These are phyloP conservation scores for Colletes latitarsis DNA, from an alignment of 1,140 invertebrate species.

Conservation along the genomic window DNA sequence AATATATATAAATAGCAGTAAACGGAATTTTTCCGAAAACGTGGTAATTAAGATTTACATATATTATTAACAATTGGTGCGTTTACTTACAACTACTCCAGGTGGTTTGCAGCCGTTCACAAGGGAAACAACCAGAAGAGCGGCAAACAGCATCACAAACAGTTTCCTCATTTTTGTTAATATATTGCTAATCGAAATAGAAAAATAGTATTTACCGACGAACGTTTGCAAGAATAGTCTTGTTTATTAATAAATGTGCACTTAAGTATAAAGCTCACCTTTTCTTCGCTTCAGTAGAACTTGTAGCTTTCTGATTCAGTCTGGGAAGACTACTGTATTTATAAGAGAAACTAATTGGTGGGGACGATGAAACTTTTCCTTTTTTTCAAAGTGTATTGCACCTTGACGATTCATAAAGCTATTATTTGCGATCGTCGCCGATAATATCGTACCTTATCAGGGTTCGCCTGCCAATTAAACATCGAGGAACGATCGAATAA, in stretches of 20 bases:
- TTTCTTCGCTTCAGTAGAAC: neutral
- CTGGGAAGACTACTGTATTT: constrained; percentile 22
- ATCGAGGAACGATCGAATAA: constrained; percentile 6
- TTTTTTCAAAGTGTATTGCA: neutral
- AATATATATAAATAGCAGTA: too few species aligned
- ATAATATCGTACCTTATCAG: constrained; percentile 53
- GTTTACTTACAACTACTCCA: constrained; percentile 45
- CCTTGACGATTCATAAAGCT: constrained; percentile 11
- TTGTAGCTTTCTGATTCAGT: neutral
- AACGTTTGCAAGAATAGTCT: neutral
- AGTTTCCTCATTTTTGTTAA: constrained; percentile 54
- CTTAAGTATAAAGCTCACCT: constrained; percentile 17
- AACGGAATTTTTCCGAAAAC: neutral
- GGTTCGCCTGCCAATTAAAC: constrained; percentile 23
- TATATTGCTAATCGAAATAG: neutral
- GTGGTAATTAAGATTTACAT: neutral
- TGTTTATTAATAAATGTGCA: neutral
- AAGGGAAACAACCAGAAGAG: constrained; percentile 26
- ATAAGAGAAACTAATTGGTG: neutral
- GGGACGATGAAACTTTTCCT: constrained; percentile 17
- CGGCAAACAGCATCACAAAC: constrained; percentile 48
- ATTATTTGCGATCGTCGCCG: neutral
- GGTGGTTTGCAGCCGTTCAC: constrained; percentile 37
- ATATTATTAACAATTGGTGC: neutral
- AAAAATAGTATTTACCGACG: neutral